Evolutionary conservation across 37 sponge, comb jelly and placozoan genomes (phyloP).

Genomic region (Eunapius fragilis): DNA sequence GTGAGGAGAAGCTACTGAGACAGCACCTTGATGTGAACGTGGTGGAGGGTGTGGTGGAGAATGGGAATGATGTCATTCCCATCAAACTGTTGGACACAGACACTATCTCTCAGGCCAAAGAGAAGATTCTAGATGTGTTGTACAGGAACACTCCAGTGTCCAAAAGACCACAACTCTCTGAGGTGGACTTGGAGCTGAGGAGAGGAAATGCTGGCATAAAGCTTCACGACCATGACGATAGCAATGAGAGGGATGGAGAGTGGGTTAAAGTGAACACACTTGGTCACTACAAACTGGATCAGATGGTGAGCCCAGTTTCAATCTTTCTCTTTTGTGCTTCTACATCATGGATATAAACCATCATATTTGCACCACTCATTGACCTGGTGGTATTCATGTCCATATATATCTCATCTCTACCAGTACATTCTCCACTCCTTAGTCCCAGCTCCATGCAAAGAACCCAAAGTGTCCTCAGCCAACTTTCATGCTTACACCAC

Average conservation of each 20-base stretch:
- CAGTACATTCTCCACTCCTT: background rate
- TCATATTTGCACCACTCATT: background rate
- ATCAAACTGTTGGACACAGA: constrained; percentile 93
- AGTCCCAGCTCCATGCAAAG: constrained; percentile 40
- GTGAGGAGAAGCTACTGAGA: constrained; percentile 93
- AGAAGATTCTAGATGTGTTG: constrained; percentile 84
- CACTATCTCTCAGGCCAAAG: constrained; percentile 93
- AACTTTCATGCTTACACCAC: constrained; percentile 35
- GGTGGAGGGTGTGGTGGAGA: constrained; percentile 53
- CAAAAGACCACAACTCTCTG: constrained; percentile 58
- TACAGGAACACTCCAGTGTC: constrained; percentile 78
- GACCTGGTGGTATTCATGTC: too few relatives aligned
- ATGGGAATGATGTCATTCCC: constrained; percentile 56
- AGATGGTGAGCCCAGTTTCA: constrained; percentile 68
- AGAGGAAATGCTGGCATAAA: constrained; percentile 11
- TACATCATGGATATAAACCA: too few relatives aligned
- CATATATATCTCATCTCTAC: too few relatives aligned
- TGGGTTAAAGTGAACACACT: constrained; percentile 95
- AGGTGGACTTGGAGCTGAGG: constrained; percentile 50
- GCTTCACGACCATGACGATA: constrained; percentile 84
- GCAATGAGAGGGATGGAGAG: constrained; percentile 71
- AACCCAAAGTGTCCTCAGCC: constrained; percentile 56
- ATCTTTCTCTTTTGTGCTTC: too few relatives aligned
- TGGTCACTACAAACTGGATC: constrained; percentile 82
- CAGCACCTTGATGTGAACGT: constrained; percentile 72